Percentiles rank a stretch among this genome's conserved stretches.
Conservation (phyloP, 2,797 vertebrate genomes). For the Pachyuromys duprasi region DNA sequence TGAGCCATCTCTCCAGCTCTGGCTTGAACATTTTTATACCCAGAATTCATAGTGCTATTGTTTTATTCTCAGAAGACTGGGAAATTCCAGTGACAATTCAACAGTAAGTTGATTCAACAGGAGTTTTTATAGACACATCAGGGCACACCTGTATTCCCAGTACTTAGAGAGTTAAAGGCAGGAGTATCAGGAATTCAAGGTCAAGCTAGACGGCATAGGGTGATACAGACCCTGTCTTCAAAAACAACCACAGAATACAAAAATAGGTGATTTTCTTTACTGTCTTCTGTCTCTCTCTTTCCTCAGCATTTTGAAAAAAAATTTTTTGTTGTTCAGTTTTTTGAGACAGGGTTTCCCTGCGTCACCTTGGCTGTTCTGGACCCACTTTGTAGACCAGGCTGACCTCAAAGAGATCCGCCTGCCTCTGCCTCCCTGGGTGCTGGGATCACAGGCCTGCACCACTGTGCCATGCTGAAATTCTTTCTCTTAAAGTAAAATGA, state of each 20-base stretch:
- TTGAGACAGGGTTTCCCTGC: too few species aligned
- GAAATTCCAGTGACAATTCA: conserved; percentile 36
- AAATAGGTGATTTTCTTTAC: conserved; percentile 38
- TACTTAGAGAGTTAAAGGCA: neutral
- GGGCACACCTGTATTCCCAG: neutral
- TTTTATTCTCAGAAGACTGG: conserved; percentile 36
- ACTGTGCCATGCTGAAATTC: neutral
- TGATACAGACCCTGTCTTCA: neutral
- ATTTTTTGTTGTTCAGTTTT: too few species aligned
- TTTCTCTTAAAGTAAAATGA: conserved; percentile 20
- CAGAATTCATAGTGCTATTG: neutral
- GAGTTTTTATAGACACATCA: neutral
- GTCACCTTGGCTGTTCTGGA: too few species aligned
- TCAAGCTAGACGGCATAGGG: neutral
- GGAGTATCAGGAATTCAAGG: neutral
- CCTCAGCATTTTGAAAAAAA: conserved; percentile 9
- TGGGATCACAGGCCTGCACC: too few species aligned
- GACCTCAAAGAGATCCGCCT: too few species aligned
- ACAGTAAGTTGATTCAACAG: neutral
- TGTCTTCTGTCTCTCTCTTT: neutral
- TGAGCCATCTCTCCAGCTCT: neutral
- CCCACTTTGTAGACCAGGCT: too few species aligned
- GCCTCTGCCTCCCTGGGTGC: too few species aligned
- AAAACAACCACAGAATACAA: neutral
- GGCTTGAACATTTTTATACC: neutral